Percentiles rank a stretch among this genome's conserved stretches.
These are phyloP conservation scores for Magallana nippona DNA, from an alignment of 2,888 invertebrate genomes.

Conservation along the genomic window DNA sequence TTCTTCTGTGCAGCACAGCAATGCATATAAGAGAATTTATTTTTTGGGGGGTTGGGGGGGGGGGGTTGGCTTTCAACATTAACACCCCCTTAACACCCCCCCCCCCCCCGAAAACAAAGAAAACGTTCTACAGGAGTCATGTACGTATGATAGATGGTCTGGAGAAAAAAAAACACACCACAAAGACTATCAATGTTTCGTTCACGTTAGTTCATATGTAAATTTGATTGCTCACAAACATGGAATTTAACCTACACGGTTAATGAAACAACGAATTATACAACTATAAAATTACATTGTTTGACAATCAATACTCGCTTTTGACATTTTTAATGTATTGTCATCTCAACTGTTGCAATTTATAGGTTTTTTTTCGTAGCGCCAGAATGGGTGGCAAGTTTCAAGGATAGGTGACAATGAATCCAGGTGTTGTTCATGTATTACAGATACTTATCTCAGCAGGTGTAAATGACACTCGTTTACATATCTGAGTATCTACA, in stretches of 20 bases:
- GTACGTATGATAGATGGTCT: too few species aligned
- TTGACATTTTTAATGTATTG: conserved; percentile 1
- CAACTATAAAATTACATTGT: background rate
- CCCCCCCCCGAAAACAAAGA: too few species aligned
- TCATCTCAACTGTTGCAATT: too few species aligned
- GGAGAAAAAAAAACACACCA: too few species aligned
- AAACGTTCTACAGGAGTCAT: too few species aligned
- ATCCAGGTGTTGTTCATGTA: background rate
- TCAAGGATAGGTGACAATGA: background rate
- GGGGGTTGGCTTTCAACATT: too few species aligned
- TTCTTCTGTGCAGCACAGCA: background rate
- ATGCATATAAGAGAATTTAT: background rate
- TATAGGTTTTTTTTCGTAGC: too few species aligned
- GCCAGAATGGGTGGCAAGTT: background rate
- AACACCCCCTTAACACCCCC: too few species aligned
- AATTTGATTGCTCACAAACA: background rate
- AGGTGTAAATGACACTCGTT: conserved; percentile 5
- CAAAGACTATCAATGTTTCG: too few species aligned
- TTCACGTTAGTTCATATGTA: too few species aligned
- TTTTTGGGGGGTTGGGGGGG: background rate
- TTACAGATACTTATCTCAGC: conserved; percentile 9
- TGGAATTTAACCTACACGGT: background rate
- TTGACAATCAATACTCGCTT: conserved; percentile 1
- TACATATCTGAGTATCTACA: background rate
- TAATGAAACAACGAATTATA: conserved; percentile 11